Percentiles rank a stretch among this genome's conserved stretches.
Evolutionary conservation across 2,113 vertebrate genomes (phyloP).

Genomic region (Halcyon senegalensis): DNA sequence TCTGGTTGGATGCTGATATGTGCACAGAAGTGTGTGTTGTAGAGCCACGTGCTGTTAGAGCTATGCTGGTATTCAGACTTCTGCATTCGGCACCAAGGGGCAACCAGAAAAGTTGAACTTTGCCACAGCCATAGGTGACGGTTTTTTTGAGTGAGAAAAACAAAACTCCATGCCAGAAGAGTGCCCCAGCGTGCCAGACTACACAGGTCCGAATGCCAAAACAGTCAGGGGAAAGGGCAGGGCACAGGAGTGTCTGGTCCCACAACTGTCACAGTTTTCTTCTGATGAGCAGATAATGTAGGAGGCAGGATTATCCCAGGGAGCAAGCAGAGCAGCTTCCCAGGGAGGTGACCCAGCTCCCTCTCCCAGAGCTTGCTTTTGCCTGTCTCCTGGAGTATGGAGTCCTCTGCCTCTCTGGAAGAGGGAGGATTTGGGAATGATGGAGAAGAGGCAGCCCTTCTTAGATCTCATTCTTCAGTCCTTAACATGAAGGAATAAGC

Average conservation of each 20-base stretch:
- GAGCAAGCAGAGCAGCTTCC: background rate
- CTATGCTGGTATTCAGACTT: background rate
- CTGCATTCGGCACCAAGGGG: background rate
- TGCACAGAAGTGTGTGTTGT: background rate
- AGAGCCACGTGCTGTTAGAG: background rate
- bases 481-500: background rate
- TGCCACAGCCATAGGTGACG: background rate
- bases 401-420: background rate
- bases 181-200: background rate
- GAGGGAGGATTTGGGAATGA: background rate
- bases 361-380: background rate
- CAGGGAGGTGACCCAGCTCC: accelerated
- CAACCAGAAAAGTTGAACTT: background rate
- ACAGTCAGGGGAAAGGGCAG: background rate
- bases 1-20: accelerated
- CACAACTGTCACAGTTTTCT: accelerated
- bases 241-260: background rate
- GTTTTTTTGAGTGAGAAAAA: background rate
- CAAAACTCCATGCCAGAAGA: background rate
- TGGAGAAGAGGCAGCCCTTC: background rate
- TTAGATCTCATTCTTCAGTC: background rate
- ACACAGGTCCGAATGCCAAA: background rate
- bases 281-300: background rate
- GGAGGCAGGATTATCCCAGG: background rate
- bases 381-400: background rate